These are phyloP conservation scores for Perca fluviatilis DNA, from an alignment of 2,113 vertebrate species.

Conservation along the genomic window DNA sequence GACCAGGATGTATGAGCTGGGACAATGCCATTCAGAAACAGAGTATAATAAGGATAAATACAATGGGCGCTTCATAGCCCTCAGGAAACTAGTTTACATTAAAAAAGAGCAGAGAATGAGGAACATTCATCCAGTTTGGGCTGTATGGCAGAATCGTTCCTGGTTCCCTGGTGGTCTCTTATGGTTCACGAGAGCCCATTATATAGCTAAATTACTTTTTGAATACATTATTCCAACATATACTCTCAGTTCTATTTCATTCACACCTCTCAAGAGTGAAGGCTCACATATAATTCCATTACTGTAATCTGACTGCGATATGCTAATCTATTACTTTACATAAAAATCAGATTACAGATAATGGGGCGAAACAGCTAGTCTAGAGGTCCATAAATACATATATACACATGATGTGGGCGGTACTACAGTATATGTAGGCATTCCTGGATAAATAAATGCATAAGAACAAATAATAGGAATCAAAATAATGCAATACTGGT, in stretches of 20 bases:
- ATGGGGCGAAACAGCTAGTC: background rate
- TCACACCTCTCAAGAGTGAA: background rate
- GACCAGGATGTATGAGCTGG: background rate
- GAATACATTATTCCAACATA: constrained; percentile 19
- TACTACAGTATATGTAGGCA: background rate
- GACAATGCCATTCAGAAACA: background rate
- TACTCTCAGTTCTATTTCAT: background rate
- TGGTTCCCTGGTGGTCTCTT: constrained; percentile 28
- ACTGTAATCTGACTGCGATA: constrained; percentile 17
- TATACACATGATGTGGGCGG: too few relatives aligned
- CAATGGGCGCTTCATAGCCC: constrained; percentile 6
- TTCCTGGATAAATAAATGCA: background rate
- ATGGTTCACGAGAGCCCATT: constrained; percentile 5
- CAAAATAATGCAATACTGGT: background rate
- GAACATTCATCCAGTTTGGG: constrained; percentile 5
- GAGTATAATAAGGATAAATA: constrained; percentile 20
- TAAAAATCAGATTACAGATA: constrained; percentile 20
- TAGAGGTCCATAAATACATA: background rate
- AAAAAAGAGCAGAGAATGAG: constrained; percentile 22
- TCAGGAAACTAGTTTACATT: constrained; percentile 38
- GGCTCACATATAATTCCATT: background rate
- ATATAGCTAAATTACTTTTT: background rate
- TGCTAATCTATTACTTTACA: constrained; percentile 13
- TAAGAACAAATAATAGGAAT: background rate
- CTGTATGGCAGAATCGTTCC: background rate